A percentile compares a stretch with the other conserved stretches of the same genome.
Evolutionary conservation across 2,888 invertebrate genomes (phyloP).

Genomic region (Agrochola circellaris): DNA sequence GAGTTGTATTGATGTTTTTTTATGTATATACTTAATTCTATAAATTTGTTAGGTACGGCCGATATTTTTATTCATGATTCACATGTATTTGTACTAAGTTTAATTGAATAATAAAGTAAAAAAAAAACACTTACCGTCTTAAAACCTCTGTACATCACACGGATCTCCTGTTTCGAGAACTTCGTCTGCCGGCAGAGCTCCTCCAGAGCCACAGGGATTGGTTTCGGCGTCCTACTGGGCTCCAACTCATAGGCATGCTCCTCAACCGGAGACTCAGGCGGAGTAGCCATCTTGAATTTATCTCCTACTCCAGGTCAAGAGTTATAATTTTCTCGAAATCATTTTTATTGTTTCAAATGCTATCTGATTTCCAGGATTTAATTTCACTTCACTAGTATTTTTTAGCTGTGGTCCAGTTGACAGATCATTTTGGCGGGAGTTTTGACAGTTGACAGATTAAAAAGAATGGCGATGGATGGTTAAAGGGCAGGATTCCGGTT

Average conservation of each 20-base stretch:
- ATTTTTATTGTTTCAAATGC: slow-evolving; percentile 42
- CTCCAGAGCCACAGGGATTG: slow-evolving; percentile 96
- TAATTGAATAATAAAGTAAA: neutral
- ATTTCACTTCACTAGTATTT: slow-evolving; percentile 44
- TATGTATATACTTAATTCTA: too few species aligned
- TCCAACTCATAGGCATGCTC: slow-evolving; percentile 96
- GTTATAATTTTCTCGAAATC: slow-evolving; percentile 61
- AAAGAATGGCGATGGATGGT: slow-evolving; percentile 36
- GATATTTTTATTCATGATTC: too few species aligned
- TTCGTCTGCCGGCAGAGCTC: slow-evolving; percentile 98
- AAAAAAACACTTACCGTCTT: slow-evolving; percentile 94
- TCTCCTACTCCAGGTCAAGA: slow-evolving; percentile 18
- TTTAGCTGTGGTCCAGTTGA: slow-evolving; percentile 62
- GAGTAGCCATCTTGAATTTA: slow-evolving; percentile 93
- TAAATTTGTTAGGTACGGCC: too few species aligned
- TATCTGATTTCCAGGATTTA: slow-evolving; percentile 9
- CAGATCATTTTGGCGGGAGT: slow-evolving; percentile 63
- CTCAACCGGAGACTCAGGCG: slow-evolving; percentile 96
- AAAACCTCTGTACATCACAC: slow-evolving; percentile 99
- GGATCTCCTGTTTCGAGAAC: slow-evolving; percentile 98
- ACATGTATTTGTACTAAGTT: neutral
- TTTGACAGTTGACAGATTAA: slow-evolving; percentile 56
- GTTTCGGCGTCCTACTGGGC: slow-evolving; percentile 94
- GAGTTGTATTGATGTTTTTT: too few species aligned
- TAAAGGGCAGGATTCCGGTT: slow-evolving; percentile 49